phyloP scores from a whole-genome alignment of 2,888 invertebrate species.

The Stegana nigrithorax region DNA sequence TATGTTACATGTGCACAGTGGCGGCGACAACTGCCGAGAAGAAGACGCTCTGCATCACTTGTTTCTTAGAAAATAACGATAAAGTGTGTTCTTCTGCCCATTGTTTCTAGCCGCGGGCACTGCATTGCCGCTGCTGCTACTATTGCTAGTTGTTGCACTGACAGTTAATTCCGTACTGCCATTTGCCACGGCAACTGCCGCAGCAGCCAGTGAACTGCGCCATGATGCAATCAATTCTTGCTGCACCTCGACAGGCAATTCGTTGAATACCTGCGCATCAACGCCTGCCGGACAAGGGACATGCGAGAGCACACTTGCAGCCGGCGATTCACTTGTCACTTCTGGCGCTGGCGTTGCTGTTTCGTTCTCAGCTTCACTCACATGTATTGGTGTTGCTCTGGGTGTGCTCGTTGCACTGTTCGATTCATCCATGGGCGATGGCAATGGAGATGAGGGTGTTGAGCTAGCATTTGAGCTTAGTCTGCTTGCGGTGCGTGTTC shows the following conservation, averaged over 20 bases:
- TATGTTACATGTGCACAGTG: neutral
- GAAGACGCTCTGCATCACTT: conserved; percentile 69
- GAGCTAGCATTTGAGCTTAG: conserved; percentile 50
- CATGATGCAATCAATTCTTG: conserved; percentile 79
- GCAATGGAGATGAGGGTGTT: conserved; percentile 54
- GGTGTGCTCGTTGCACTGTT: conserved; percentile 46
- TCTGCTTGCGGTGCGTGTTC: conserved; percentile 43
- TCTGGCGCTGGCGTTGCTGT: conserved; percentile 27
- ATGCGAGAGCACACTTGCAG: conserved; percentile 46
- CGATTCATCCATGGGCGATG: conserved; percentile 59
- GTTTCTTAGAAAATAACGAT: conserved; percentile 78
- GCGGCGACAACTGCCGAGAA: no score
- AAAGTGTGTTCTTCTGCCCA: conserved; percentile 72
- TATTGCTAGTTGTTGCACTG: neutral
- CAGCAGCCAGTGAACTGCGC: conserved; percentile 66
- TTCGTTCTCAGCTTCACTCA: neutral
- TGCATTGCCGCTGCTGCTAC: no score
- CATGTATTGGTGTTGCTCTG: conserved; percentile 27
- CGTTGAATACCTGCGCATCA: conserved; percentile 77
- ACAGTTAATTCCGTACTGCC: conserved; percentile 16
- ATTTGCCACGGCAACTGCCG: conserved; percentile 47
- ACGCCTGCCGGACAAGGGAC: conserved; percentile 76
- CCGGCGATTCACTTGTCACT: neutral
- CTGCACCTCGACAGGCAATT: conserved; percentile 79
- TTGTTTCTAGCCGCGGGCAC: conserved; percentile 66